Evolutionary conservation across 2,797 vertebrate genomes (phyloP).

Genomic region (Megaceryle alcyon): DNA sequence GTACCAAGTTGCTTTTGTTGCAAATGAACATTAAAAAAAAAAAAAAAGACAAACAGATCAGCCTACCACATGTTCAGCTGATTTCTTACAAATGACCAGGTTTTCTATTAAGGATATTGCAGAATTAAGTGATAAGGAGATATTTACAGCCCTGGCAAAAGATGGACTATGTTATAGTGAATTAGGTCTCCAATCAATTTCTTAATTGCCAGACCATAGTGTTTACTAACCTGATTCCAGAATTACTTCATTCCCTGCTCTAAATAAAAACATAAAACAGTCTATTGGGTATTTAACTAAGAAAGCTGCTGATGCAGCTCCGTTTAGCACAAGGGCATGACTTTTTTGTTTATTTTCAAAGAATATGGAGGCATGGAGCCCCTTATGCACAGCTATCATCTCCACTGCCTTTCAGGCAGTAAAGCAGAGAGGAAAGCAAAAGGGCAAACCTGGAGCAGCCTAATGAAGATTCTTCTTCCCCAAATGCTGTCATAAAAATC

Average conservation of each 20-base stretch:
- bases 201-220: background rate
- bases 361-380: background rate
- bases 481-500: background rate
- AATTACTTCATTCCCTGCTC: background rate
- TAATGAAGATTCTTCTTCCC: background rate
- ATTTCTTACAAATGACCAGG: conserved; percentile 28
- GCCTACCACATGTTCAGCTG: background rate
- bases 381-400: background rate
- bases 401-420: background rate
- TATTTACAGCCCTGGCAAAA: conserved; percentile 36
- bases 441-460: background rate
- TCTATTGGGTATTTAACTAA: background rate
- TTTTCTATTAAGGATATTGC: background rate
- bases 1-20: background rate
- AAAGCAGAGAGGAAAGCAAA: background rate
- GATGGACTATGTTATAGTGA: background rate
- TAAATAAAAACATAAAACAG: conserved; percentile 22
- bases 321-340: background rate
- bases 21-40: background rate
- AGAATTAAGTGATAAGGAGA: conserved; percentile 45
- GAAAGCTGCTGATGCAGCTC: background rate
- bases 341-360: background rate
- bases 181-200: background rate
- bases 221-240: conserved; percentile 45
- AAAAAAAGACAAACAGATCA: background rate